phyloP scores from a whole-genome alignment of 2,888 invertebrate species.

The Lasius platythorax region DNA sequence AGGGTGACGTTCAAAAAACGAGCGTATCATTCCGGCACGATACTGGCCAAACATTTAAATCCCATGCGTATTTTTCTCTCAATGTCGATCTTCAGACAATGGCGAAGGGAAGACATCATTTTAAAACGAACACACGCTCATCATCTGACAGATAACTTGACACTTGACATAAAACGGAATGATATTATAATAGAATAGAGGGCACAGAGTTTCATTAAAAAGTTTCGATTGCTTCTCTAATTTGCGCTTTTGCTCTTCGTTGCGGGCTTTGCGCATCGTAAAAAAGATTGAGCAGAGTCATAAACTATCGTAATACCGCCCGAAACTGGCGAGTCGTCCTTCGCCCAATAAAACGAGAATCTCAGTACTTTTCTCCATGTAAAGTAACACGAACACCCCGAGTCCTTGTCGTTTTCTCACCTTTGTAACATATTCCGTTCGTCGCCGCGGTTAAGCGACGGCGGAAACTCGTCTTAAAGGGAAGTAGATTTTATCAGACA shows the following conservation, averaged over 20 bases:
- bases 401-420: conserved; percentile 54
- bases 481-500: conserved; percentile 67
- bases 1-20: conserved; percentile 68
- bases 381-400: conserved; percentile 40
- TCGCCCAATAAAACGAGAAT: not conserved
- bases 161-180: not conserved
- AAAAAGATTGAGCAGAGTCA: conserved; percentile 20
- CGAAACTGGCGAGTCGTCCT: conserved; percentile 4
- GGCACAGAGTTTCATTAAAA: conserved; percentile 18
- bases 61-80: conserved; percentile 27
- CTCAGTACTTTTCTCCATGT: conserved; percentile 56
- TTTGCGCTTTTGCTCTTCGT: conserved; percentile 35
- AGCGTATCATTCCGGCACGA: conserved; percentile 68
- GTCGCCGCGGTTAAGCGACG: conserved; percentile 47
- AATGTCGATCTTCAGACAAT: conserved; percentile 16
- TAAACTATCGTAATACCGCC: not conserved
- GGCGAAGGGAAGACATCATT: not conserved
- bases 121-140: not conserved
- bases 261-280: not conserved
- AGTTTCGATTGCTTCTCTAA: conserved; percentile 39
- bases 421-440: conserved; percentile 67
- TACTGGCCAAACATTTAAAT: conserved; percentile 70
- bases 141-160: conserved; percentile 16
- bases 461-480: conserved; percentile 45
- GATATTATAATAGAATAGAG: not conserved